phyloP scores from a whole-genome alignment of 2,113 vertebrate species.

The Datnioides undecimradiatus region DNA sequence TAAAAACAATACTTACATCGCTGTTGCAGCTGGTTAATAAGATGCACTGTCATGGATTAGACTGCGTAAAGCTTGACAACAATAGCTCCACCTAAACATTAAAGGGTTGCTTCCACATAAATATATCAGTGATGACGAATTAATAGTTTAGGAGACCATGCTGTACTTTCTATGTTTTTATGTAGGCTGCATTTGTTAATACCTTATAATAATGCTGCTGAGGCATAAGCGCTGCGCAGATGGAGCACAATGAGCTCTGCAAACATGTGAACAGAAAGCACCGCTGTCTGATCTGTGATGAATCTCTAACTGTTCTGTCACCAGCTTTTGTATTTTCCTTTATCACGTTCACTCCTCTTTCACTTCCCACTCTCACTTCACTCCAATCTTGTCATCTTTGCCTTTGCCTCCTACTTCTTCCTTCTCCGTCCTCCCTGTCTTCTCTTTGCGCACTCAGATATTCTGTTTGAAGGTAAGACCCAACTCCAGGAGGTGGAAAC shows the following conservation, averaged over 20 bases:
- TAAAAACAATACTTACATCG: too few species aligned
- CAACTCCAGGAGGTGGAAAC: slow-evolving; percentile 29
- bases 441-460: neutral
- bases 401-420: neutral
- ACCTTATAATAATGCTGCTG: too few species aligned
- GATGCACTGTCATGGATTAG: too few species aligned
- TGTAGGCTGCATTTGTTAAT: too few species aligned
- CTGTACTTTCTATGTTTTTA: too few species aligned
- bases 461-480: slow-evolving; percentile 36
- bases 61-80: too few species aligned
- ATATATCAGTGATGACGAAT: too few species aligned
- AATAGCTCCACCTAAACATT: too few species aligned
- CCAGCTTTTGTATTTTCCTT: neutral
- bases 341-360: neutral
- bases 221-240: too few species aligned
- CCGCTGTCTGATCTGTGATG: neutral
- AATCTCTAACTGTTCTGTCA: neutral
- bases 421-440: neutral
- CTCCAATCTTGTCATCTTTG: neutral
- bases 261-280: neutral
- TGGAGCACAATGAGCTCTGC: neutral
- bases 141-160: too few species aligned
- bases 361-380: neutral
- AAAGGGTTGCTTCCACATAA: too few species aligned
- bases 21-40: too few species aligned